phyloP scores from a whole-genome alignment of 2,888 invertebrate genomes.

The Drosophila pullipes region DNA sequence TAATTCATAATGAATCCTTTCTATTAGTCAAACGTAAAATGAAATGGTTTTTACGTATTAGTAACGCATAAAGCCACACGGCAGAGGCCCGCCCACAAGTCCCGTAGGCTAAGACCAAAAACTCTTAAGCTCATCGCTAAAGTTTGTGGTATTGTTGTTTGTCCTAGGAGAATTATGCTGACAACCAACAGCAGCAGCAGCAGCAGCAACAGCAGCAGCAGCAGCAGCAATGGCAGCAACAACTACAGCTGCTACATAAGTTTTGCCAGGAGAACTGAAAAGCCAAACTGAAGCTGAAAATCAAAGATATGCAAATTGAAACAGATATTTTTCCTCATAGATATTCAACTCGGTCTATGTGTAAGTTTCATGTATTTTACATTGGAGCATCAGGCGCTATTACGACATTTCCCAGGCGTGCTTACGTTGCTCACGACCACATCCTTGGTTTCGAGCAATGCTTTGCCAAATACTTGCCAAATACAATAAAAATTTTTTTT shows the following conservation, averaged over 20 bases:
- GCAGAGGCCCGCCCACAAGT: slow-evolving; percentile 13
- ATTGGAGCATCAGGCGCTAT: slow-evolving; percentile 68
- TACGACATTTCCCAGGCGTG: slow-evolving; percentile 74
- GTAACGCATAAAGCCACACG: slow-evolving; percentile 68
- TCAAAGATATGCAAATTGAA: slow-evolving; percentile 82
- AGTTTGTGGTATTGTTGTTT: slow-evolving; percentile 65
- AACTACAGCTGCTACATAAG: slow-evolving; percentile 45
- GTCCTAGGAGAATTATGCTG: slow-evolving; percentile 67
- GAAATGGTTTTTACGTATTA: slow-evolving; percentile 75
- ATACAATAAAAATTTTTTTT: slow-evolving; percentile 57
- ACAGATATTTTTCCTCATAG: slow-evolving; percentile 70
- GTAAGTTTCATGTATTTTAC: slow-evolving; percentile 64
- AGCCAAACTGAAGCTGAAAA: slow-evolving; percentile 59
- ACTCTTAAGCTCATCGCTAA: slow-evolving; percentile 66
- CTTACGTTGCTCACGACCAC: slow-evolving; percentile 31
- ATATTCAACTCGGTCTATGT: slow-evolving; percentile 22
- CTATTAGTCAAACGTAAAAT: slow-evolving; percentile 81
- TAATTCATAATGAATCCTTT: slow-evolving; percentile 82
- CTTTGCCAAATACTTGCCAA: slow-evolving; percentile 44
- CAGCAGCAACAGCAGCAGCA: slow-evolving; percentile 10
- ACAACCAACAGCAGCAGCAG: slow-evolving; percentile 39
- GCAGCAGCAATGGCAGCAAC: slow-evolving; percentile 1
- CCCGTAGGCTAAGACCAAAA: slow-evolving; percentile 40
- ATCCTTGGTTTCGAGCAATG: slow-evolving; percentile 23
- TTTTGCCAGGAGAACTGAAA: slow-evolving; percentile 31